Percentiles rank a stretch among this genome's conserved stretches.
These are phyloP conservation scores for Oceanodroma leucorhoa DNA, from an alignment of 2,797 vertebrate genomes.

Conservation along the genomic window DNA sequence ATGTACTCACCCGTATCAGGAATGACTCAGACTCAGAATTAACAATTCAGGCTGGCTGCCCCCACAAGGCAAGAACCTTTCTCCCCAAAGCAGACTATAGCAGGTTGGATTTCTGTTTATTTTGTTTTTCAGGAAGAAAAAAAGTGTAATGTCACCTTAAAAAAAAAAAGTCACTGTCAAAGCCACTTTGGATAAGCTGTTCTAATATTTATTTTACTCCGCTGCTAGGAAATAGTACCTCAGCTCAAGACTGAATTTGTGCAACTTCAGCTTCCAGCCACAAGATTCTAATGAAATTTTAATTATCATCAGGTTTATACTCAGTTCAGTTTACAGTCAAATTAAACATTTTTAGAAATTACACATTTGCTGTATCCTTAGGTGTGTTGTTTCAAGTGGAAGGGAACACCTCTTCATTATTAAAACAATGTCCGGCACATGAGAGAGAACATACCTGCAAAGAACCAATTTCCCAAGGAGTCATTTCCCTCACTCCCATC, in stretches of 20 bases:
- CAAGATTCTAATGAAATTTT: background rate
- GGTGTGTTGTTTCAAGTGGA: background rate
- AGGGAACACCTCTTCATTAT: background rate
- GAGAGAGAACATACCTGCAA: background rate
- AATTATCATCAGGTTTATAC: background rate
- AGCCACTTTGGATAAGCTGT: background rate
- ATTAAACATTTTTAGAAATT: background rate
- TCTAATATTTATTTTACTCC: background rate
- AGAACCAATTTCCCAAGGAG: background rate
- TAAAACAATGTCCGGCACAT: background rate
- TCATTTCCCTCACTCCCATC: background rate
- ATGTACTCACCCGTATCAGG: too few species aligned
- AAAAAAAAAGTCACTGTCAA: background rate
- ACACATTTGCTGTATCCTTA: background rate
- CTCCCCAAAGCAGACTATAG: background rate
- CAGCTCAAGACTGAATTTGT: background rate
- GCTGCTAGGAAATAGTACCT: background rate
- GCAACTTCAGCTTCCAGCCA: background rate
- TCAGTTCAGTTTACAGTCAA: background rate
- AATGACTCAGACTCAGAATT: background rate
- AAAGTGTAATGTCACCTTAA: background rate
- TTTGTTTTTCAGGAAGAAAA: background rate
- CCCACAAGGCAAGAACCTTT: background rate
- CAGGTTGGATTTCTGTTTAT: background rate
- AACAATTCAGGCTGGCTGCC: background rate